Evolutionary conservation across 2,113 vertebrate species (phyloP), one percentile per base, ranked within the genome.

Genomic region (Ornithorhynchus anatinus): DNA sequence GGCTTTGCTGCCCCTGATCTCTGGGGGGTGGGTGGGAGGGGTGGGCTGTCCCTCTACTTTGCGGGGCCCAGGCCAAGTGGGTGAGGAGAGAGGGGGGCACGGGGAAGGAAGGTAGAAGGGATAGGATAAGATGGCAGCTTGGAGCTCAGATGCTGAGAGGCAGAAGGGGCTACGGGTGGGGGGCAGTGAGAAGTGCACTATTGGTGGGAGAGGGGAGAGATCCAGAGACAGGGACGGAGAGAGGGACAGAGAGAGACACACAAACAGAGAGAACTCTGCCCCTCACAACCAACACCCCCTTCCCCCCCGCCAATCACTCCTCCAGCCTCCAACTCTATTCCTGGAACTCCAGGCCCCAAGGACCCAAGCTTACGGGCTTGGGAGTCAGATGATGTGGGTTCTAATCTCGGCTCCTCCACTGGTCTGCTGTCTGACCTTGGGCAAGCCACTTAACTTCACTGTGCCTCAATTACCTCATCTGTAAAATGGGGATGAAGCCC

Each of bases 11-110:
- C n/a, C n/a, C n/a, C n/a, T n/a, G n/a, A n/a, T n/a, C n/a, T n/a
- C n/a, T n/a, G n/a, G n/a, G 22, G 52, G 2, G n/a, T n/a, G 22
- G 52, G 2, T 56, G 29, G 29, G 31, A n/a, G n/a, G n/a, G n/a
- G n/a, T n/a, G 14, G 32, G 32, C 50, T 17, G 8, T 35, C 11
- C 29, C 14, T 25, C 42, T 59, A 59, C 35, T 42, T 23, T 29
- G 36, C 23, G 19, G 33, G 14, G 14, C 20, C 38, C 57, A 29
- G 39, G n/a, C n/a, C n/a, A n/a, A n/a, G n/a, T n/a, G n/a, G n/a
- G n/a, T n/a, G n/a, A 83, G 86, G 83, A 84, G 72, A 80, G 77
- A 85, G 80, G 82, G 84, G 85, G 74, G 81, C 72, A 74, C 77
- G 72, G 64, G 60, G n/a, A 78, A 79, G 82, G 80, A 76, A 71